These are phyloP conservation scores for Eupithecia subfuscata DNA, from an alignment of 2,888 invertebrate genomes.

Conservation along the genomic window DNA sequence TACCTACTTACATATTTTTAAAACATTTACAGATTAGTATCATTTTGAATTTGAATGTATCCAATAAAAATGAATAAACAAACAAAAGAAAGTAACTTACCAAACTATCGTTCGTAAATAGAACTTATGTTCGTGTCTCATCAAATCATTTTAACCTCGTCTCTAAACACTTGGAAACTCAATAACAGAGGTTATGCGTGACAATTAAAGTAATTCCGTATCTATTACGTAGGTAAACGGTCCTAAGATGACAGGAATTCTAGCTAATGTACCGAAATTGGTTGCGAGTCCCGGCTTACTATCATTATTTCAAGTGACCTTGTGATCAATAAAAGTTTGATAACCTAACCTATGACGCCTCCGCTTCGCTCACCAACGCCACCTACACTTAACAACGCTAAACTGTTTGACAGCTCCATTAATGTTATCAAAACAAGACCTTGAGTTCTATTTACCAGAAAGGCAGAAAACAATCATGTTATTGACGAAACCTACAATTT, in stretches of 20 bases:
- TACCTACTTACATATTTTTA: no score
- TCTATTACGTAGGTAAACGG: neutral
- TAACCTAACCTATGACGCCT: constrained; percentile 35
- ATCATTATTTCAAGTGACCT: constrained; percentile 20
- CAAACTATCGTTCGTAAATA: neutral
- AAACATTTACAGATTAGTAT: no score
- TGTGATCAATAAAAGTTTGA: constrained; percentile 23
- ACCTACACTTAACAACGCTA: constrained; percentile 41
- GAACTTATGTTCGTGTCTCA: neutral
- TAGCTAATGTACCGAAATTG: neutral
- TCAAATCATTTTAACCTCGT: neutral
- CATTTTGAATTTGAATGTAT: no score
- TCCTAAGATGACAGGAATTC: neutral
- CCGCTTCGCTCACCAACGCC: constrained; percentile 39
- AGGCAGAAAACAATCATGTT: constrained; percentile 33
- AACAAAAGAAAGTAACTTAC: neutral
- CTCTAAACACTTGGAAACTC: neutral
- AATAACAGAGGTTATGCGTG: constrained; percentile 4
- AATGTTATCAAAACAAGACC: constrained; percentile 29
- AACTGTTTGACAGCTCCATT: constrained; percentile 42
- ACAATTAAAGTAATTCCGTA: constrained; percentile 5
- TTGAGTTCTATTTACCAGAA: constrained; percentile 9
- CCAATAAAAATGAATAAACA: neutral
- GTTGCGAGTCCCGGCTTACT: neutral
- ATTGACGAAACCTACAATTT: constrained; percentile 50